These are phyloP conservation scores for Anisognathus igniventris DNA, from an alignment of 2,797 vertebrate genomes.

Conservation along the genomic window DNA sequence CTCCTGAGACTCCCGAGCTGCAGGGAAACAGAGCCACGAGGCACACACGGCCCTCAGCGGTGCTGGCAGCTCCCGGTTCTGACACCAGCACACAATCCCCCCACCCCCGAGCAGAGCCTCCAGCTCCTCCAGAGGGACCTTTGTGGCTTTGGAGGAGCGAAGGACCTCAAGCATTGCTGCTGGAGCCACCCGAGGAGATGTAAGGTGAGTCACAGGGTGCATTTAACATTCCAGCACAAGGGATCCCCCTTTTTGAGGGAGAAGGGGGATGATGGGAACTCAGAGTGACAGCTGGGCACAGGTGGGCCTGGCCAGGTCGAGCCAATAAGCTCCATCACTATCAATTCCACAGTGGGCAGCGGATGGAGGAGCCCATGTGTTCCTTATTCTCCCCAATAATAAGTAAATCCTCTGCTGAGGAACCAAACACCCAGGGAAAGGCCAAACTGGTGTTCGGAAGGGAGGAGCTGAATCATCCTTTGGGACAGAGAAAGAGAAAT, in stretches of 20 bases:
- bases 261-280: neutral
- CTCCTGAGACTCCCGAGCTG: neutral
- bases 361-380: rapidly evolving
- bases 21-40: neutral
- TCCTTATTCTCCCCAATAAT: neutral
- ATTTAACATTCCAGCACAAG: rapidly evolving
- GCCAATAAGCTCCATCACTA: neutral
- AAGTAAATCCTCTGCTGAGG: neutral
- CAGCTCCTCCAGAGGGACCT: neutral
- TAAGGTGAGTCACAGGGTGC: neutral
- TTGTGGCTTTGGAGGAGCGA: neutral
- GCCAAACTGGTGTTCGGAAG: neutral
- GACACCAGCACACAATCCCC: rapidly evolving
- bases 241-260: rapidly evolving
- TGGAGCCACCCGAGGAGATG: neutral
- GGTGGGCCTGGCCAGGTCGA: neutral
- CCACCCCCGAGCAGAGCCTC: neutral
- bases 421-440: neutral
- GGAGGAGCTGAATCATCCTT: neutral
- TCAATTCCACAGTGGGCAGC: rapidly evolving
- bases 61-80: rapidly evolving
- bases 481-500: neutral
- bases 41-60: rapidly evolving
- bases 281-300: rapidly evolving
- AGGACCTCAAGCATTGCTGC: rapidly evolving